phyloP scores from a whole-genome alignment of 2,888 invertebrate species.

The Hemaris fuciformis region DNA sequence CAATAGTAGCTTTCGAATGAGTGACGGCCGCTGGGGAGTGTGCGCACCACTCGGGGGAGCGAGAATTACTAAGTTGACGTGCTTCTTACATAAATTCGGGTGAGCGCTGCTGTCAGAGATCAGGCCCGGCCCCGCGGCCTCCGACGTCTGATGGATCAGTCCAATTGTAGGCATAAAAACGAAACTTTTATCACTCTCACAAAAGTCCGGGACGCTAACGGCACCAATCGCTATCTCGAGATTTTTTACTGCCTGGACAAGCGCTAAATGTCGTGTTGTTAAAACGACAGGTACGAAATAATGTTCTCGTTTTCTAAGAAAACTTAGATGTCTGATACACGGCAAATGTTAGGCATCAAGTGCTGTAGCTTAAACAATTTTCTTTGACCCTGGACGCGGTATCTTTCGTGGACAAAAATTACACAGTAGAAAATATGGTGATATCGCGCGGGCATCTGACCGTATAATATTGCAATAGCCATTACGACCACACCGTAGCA shows the following conservation, averaged over 20 bases:
- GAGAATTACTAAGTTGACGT: constrained; percentile 5
- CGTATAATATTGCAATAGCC: constrained; percentile 78
- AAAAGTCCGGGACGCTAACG: constrained; percentile 33
- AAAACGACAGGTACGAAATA: constrained; percentile 41
- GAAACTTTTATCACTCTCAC: constrained; percentile 8
- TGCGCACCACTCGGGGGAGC: constrained; percentile 8
- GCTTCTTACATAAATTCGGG: background rate
- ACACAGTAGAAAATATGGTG: constrained; percentile 69
- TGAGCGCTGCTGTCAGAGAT: constrained; percentile 7
- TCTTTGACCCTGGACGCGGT: constrained; percentile 67
- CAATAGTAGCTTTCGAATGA: constrained; percentile 40
- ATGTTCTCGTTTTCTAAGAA: constrained; percentile 60
- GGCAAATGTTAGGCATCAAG: constrained; percentile 59
- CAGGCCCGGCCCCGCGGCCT: background rate
- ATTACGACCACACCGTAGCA: constrained; percentile 73
- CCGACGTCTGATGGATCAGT: constrained; percentile 1
- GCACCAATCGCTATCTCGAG: constrained; percentile 36
- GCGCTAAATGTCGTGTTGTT: constrained; percentile 38
- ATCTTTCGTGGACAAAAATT: constrained; percentile 69
- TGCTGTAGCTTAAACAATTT: constrained; percentile 61
- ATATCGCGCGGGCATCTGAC: constrained; percentile 72
- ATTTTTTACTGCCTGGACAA: constrained; percentile 41
- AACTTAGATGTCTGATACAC: constrained; percentile 61
- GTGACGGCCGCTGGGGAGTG: constrained; percentile 38
- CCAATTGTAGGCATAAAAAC: constrained; percentile 1